phyloP scores from a whole-genome alignment of 2,888 invertebrate species.

The Rosalia funebris region DNA sequence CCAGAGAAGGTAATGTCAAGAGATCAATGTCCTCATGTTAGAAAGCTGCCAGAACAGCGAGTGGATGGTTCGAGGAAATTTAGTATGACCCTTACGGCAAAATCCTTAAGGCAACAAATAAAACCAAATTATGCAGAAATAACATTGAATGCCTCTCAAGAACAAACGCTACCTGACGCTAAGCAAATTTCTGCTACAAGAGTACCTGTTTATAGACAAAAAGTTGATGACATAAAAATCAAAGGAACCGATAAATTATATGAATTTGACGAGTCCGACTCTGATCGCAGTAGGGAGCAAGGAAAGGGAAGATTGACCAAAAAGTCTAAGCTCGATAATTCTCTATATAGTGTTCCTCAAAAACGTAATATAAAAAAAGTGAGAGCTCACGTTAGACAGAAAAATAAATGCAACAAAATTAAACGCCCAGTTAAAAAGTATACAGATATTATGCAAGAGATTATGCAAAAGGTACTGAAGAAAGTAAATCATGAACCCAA shows the following conservation, averaged over 20 bases:
- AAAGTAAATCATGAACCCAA: conserved; percentile 17
- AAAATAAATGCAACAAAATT: too few relatives aligned
- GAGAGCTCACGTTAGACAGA: conserved; percentile 18
- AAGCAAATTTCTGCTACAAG: conserved; percentile 1
- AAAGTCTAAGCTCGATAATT: conserved; percentile 22
- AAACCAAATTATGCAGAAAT: conserved; percentile 9
- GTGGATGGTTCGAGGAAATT: too few relatives aligned
- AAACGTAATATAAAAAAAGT: conserved; percentile 3
- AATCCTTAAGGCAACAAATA: not conserved
- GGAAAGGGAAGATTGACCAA: conserved; percentile 17
- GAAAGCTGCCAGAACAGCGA: not conserved
- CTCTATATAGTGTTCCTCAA: conserved; percentile 2
- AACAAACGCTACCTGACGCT: not conserved
- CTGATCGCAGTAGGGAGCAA: not conserved
- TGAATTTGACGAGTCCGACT: conserved; percentile 32
- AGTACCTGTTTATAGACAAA: conserved; percentile 34
- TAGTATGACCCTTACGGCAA: not conserved
- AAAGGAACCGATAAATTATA: conserved; percentile 28
- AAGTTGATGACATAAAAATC: conserved; percentile 3
- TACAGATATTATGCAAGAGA: conserved; percentile 20
- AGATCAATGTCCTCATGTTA: not conserved
- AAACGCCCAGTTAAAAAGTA: conserved; percentile 13
- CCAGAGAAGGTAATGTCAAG: not conserved
- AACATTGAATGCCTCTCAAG: not conserved
- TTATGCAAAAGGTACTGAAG: conserved; percentile 23